Percentiles rank a stretch among this genome's conserved stretches.
These are phyloP conservation scores for Cryptomyrus ogoouensis DNA, from an alignment of 2,113 vertebrate genomes.

Conservation along the genomic window DNA sequence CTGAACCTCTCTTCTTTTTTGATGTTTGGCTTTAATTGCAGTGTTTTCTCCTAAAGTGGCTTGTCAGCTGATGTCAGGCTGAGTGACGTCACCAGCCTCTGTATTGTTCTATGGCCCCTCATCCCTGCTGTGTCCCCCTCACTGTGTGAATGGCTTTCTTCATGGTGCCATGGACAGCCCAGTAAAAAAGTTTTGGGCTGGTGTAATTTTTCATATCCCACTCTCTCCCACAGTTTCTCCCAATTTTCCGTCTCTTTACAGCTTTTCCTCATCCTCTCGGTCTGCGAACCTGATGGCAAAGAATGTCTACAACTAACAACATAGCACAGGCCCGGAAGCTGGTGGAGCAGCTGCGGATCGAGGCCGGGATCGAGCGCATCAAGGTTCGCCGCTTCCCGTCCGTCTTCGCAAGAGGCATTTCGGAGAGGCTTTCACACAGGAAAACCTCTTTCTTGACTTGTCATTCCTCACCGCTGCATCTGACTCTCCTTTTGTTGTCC, in stretches of 20 bases:
- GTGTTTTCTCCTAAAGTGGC: neutral
- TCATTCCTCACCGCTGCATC: neutral
- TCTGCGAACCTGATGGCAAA: slow-evolving; percentile 59
- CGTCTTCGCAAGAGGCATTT: neutral
- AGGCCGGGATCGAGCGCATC: slow-evolving; percentile 69
- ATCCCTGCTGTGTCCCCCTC: neutral
- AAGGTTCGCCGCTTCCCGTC: slow-evolving; percentile 52
- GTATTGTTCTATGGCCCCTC: neutral
- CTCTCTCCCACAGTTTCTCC: neutral
- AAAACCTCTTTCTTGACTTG: neutral
- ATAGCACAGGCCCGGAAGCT: slow-evolving; percentile 70
- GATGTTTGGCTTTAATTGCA: neutral
- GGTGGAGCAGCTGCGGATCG: slow-evolving; percentile 74
- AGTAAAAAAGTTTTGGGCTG: neutral
- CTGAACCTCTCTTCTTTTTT: neutral
- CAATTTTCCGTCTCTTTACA: neutral
- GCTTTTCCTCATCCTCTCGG: slow-evolving; percentile 26
- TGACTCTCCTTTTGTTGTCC: neutral
- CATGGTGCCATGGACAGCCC: neutral
- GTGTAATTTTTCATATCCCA: neutral
- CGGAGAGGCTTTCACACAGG: neutral
- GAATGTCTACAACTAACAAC: slow-evolving; percentile 74
- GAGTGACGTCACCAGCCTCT: neutral
- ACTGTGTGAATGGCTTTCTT: neutral
- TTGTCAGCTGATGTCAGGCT: slow-evolving; percentile 6